phyloP scores from a whole-genome alignment of 2,797 vertebrate species.

The Sebastes hopkinsi region DNA sequence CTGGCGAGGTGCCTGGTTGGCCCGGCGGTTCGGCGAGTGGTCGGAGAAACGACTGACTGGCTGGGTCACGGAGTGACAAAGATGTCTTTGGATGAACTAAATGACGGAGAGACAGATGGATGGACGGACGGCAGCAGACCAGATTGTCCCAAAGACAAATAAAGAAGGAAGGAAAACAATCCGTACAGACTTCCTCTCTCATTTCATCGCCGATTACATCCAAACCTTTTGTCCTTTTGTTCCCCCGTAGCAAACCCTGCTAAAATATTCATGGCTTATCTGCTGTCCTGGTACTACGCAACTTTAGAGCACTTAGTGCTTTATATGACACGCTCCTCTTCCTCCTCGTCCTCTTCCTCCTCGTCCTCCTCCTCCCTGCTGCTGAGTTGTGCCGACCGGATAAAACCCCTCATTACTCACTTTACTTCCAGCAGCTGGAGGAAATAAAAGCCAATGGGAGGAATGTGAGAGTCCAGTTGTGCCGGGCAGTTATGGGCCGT shows the following conservation, averaged over 20 bases:
- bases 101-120: not conserved
- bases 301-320: constrained; percentile 10
- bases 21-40: not conserved
- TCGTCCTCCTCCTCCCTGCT: constrained; percentile 3
- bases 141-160: not conserved
- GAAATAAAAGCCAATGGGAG: constrained; percentile 58
- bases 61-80: not conserved
- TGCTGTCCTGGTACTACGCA: not conserved
- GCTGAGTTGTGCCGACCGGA: constrained; percentile 37
- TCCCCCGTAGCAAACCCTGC: not conserved
- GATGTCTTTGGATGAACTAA: not conserved
- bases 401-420: constrained; percentile 65
- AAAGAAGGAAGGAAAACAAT: not conserved
- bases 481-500: constrained; percentile 47
- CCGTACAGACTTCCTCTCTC: not conserved
- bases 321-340: constrained; percentile 5
- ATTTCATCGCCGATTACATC: not conserved
- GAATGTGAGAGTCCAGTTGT: constrained; percentile 51
- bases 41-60: too few species aligned
- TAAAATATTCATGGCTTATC: constrained; percentile 6
- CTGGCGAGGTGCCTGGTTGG: not conserved
- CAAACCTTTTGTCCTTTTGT: not conserved
- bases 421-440: constrained; percentile 65
- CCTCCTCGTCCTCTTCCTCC: not conserved
- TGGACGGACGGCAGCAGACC: not conserved